A percentile compares a stretch with the other conserved stretches of the same genome.
Conservation (phyloP, 2,888 invertebrate species). For the Lampropteryx suffumata region DNA sequence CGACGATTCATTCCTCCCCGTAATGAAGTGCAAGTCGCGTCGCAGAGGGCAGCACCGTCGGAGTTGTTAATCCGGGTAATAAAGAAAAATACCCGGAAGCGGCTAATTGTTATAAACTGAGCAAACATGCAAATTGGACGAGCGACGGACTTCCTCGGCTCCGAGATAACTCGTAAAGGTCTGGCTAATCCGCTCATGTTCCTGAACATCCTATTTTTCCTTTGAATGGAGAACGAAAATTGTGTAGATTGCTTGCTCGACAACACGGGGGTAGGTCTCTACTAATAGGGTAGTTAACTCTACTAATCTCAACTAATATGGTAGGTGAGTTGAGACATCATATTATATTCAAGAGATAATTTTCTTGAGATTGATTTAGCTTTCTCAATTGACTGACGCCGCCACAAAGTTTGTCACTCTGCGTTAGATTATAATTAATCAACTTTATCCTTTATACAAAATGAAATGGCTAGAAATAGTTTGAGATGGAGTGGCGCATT, state of each 20-base stretch:
- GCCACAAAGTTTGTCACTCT: too few relatives aligned
- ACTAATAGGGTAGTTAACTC: too few relatives aligned
- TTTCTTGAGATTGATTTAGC: too few relatives aligned
- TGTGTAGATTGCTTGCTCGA: slow-evolving; percentile 14
- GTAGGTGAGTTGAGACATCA: too few relatives aligned
- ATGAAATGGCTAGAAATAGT: too few relatives aligned
- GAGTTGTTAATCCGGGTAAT: slow-evolving; percentile 71
- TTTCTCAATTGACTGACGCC: too few relatives aligned
- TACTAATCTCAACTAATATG: too few relatives aligned
- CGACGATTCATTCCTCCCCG: slow-evolving; percentile 56
- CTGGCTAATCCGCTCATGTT: slow-evolving; percentile 25
- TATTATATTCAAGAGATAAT: too few relatives aligned
- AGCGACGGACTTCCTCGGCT: slow-evolving; percentile 55
- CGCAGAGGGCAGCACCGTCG: slow-evolving; percentile 36
- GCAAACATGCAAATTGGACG: slow-evolving; percentile 75
- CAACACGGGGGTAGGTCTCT: slow-evolving; percentile 1
- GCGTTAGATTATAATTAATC: too few relatives aligned
- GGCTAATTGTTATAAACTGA: slow-evolving; percentile 78
- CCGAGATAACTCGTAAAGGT: slow-evolving; percentile 49
- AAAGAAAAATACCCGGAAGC: slow-evolving; percentile 75
- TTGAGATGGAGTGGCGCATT: too few relatives aligned
- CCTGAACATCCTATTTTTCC: slow-evolving; percentile 21
- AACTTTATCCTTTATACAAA: too few relatives aligned
- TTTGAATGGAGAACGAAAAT: slow-evolving; percentile 16
- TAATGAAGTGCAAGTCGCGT: slow-evolving; percentile 59